Conservation (phyloP, 1,140 invertebrate genomes). For the Drosophila takahashii region DNA sequence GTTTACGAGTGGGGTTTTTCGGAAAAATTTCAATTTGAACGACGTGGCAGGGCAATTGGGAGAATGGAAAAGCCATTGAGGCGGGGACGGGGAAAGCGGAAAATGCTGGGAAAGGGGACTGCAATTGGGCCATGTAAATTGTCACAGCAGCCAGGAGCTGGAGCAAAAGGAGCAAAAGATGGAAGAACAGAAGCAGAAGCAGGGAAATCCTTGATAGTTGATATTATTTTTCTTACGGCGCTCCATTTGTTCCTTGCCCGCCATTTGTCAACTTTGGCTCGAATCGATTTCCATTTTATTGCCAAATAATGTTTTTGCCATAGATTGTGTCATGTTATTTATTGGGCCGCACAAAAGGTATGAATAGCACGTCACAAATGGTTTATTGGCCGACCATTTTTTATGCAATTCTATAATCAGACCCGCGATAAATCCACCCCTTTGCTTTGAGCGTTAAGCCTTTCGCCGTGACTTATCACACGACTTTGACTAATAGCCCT, state of each 20-base stretch:
- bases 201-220: constrained; percentile 77
- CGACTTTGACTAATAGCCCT: constrained; percentile 70
- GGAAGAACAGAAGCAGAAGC: constrained; percentile 15
- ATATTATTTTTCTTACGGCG: constrained; percentile 82
- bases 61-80: constrained; percentile 48
- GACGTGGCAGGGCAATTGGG: constrained; percentile 60
- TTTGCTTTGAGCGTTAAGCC: constrained; percentile 9
- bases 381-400: constrained; percentile 80
- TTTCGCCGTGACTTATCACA: constrained; percentile 64
- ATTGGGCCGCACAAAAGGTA: constrained; percentile 74
- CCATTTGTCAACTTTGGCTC: constrained; percentile 78
- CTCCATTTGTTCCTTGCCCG: constrained; percentile 80
- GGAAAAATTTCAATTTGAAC: constrained; percentile 76
- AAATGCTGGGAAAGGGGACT: constrained; percentile 28
- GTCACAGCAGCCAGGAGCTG: constrained; percentile 58
- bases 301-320: constrained; percentile 80
- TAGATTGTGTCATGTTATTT: constrained; percentile 83
- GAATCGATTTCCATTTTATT: constrained; percentile 84
- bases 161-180: constrained; percentile 12
- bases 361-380: constrained; percentile 82
- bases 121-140: constrained; percentile 81
- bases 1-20: constrained; percentile 32
- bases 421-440: constrained; percentile 66
- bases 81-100: constrained; percentile 24
- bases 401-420: constrained; percentile 81